Evolutionary conservation across 1,140 invertebrate genomes (phyloP).

Genomic region (Lepidurus packardi): DNA sequence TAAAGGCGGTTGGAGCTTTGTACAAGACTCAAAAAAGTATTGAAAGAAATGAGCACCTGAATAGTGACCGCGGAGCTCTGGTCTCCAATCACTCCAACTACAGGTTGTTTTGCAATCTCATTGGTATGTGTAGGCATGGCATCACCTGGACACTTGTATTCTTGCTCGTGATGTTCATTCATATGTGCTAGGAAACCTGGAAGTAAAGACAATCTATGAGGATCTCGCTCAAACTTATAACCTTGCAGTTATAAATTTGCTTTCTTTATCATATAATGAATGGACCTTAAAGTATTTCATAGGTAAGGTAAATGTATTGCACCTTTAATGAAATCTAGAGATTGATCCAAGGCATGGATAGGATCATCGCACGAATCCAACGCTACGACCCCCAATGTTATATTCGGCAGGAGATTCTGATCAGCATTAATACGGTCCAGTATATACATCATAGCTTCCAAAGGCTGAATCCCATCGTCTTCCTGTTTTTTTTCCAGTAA

Average conservation of each 20-base stretch:
- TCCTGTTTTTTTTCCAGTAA: constrained; percentile 40
- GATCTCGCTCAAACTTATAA: not conserved
- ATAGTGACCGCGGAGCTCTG: constrained; percentile 54
- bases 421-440: constrained; percentile 51
- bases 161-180: constrained; percentile 46
- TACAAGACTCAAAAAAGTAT: not conserved
- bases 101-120: constrained; percentile 42
- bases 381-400: constrained; percentile 49
- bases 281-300: not conserved
- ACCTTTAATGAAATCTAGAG: constrained; percentile 54
- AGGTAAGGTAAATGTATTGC: not conserved
- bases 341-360: constrained; percentile 49
- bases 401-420: constrained; percentile 48
- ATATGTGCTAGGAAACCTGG: constrained; percentile 51
- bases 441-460: constrained; percentile 54
- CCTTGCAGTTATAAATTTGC: not conserved
- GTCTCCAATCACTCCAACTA: constrained; percentile 53
- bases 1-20: not conserved
- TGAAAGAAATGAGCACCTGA: constrained; percentile 44
- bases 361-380: constrained; percentile 53
- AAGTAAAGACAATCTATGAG: constrained; percentile 2
- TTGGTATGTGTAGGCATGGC: constrained; percentile 44
- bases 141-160: constrained; percentile 49
- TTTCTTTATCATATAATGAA: not conserved
- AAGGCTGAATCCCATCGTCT: constrained; percentile 52